A percentile compares a stretch with the other conserved stretches of the same genome.
These are phyloP conservation scores for Potamarius usumacintae DNA, from an alignment of 2,113 vertebrate genomes.

Conservation along the genomic window DNA sequence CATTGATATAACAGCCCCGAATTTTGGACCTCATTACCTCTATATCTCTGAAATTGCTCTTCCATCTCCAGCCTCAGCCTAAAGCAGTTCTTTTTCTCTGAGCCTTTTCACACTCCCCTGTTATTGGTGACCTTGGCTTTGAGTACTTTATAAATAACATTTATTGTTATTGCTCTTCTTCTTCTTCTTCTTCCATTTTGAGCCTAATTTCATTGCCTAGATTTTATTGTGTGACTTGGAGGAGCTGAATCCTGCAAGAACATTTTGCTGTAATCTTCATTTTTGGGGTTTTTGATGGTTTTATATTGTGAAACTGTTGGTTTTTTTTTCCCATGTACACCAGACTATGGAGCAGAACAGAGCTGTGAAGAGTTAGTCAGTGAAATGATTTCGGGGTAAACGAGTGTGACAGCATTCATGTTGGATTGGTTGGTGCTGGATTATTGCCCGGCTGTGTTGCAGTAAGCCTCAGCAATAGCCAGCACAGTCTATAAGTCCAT, in stretches of 20 bases:
- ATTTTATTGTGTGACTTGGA: not conserved
- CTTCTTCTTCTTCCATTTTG: not conserved
- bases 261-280: not conserved
- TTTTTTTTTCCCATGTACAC: not conserved
- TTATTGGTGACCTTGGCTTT: not conserved
- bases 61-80: not conserved
- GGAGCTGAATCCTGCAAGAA: not conserved
- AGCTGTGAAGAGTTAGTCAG: conserved; percentile 2
- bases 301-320: not conserved
- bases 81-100: not conserved
- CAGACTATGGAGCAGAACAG: conserved; percentile 2
- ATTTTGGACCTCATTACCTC: conserved; percentile 11
- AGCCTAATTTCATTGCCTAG: not conserved
- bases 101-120: not conserved
- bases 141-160: not conserved
- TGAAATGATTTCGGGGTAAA: conserved; percentile 40
- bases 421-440: conserved; percentile 32
- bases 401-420: conserved; percentile 27
- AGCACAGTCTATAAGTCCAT: conserved; percentile 31
- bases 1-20: not conserved
- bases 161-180: not conserved
- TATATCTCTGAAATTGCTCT: not conserved
- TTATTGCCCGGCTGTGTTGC: conserved; percentile 43
- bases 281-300: not conserved
- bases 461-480: conserved; percentile 40